A percentile compares a stretch with the other conserved stretches of the same genome.
These are phyloP conservation scores for Ophthalmolycus amberensis DNA, from an alignment of 2,113 vertebrate genomes.

Conservation along the genomic window DNA sequence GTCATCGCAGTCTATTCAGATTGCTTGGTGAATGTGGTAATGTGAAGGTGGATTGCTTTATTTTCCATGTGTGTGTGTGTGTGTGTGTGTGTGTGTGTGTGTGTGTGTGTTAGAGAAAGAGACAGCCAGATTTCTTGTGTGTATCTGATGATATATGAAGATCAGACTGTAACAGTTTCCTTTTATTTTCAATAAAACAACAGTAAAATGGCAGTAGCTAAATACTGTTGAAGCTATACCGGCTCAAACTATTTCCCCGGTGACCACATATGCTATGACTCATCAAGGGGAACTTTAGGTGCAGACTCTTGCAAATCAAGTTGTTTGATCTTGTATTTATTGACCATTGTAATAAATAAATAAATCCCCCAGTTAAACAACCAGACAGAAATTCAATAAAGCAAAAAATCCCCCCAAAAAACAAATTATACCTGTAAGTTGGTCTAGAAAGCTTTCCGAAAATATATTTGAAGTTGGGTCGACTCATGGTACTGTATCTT, in stretches of 20 bases:
- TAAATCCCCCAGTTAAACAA: background rate
- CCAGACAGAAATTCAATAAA: background rate
- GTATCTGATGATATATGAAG: constrained; percentile 1
- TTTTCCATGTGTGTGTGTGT: constrained; percentile 16
- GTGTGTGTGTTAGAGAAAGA: background rate
- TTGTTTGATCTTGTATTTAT: background rate
- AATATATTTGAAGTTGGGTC: background rate
- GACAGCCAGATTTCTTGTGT: background rate
- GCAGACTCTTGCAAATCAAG: background rate
- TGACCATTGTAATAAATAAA: background rate
- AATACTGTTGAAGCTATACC: background rate
- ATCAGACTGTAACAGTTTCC: constrained; percentile 2
- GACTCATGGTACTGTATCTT: background rate
- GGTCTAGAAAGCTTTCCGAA: background rate
- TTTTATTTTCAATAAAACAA: constrained; percentile 8
- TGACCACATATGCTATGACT: background rate
- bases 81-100: background rate
- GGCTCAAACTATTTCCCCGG: background rate
- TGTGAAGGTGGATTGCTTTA: constrained; percentile 38
- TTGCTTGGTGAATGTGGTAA: constrained; percentile 42
- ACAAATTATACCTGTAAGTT: background rate
- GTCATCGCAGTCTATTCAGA: constrained; percentile 59
- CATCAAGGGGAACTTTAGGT: background rate
- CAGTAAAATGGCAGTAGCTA: background rate
- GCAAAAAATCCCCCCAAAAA: background rate